Percentiles rank a stretch among this genome's conserved stretches.
Conservation (phyloP, 23 tunicate species). For the Styela plicata region DNA sequence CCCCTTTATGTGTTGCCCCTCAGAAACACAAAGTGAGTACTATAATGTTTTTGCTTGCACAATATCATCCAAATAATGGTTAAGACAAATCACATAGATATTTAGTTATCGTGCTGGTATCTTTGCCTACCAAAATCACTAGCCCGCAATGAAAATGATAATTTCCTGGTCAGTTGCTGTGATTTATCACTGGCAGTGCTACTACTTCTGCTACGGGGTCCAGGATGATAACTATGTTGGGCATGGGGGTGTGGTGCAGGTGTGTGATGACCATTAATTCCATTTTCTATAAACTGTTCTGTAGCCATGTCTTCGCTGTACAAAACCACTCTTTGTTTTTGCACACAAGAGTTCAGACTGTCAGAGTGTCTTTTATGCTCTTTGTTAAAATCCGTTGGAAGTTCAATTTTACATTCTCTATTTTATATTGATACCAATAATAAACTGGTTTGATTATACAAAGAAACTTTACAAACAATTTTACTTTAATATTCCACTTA, state of each 20-base stretch:
- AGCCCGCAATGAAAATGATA: constrained; percentile 32
- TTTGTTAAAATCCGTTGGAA: not conserved
- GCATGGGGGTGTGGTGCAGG: not conserved
- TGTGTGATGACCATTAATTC: constrained; percentile 7
- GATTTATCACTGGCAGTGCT: constrained; percentile 29
- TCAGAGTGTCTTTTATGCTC: not conserved
- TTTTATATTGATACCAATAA: too few species aligned
- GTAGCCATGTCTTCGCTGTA: not conserved
- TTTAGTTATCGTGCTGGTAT: not conserved
- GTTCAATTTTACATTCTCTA: too few species aligned
- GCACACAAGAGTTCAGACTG: not conserved
- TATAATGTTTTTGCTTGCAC: too few species aligned
- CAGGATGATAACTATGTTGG: not conserved
- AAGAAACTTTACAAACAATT: too few species aligned
- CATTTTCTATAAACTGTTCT: constrained; percentile 3
- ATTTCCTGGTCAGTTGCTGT: constrained; percentile 32
- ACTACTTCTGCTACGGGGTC: constrained; percentile 21
- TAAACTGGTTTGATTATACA: too few species aligned
- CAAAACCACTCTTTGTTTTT: not conserved
- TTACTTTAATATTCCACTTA: too few species aligned
- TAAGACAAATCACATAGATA: constrained; percentile 2
- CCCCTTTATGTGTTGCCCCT: too few species aligned
- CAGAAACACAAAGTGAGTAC: too few species aligned
- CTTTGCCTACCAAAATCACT: constrained; percentile 51
- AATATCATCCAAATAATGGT: too few species aligned